Base-by-base conservation (phyloP, 2,797 vertebrate genomes). In the Myotis myotis region DNA sequence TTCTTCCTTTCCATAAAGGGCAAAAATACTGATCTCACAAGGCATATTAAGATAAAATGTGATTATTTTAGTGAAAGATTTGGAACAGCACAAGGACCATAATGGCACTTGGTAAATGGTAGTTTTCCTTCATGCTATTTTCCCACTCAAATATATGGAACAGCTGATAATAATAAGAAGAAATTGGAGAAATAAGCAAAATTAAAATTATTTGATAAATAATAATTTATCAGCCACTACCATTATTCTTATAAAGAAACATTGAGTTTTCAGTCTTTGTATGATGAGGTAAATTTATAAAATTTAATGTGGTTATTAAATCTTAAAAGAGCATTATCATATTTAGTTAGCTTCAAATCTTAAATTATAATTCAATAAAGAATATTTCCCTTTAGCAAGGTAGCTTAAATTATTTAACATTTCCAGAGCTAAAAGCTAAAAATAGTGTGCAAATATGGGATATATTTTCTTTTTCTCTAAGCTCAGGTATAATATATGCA, bases 381-480 rank as follows among this genome's bases (percentile, higher is more conserved):
- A 23, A 80, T 97, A 88, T 96, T 97, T 96, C 62, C 80, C 57
- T 57, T 1, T 71, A 68, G 6, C 80, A 95, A 93, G 83, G 17
- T 23, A 92, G 19, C 62, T 75, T 93, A 51, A 60, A 96, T 97
- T 97, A 87, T 41, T 89, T 55, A 95, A 1, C 51, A 84, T 97
- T 95, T 95, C 53, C 97, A 95, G 44, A n/a, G 44, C 6, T 85
- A 84, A 64, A 92, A 41, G 85, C 86, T 62, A 97, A 93, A 96
- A 72, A 94, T 1, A 70, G 1, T 20, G 95, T 8, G 90, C 57
- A 89, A 15, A 28, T 75, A 87, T 13, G 95, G 74, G 76, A 66
- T 94, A 95, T 89, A 23, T 94, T 96, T 95, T 89, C 82, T 96
- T 97, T 84, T 89, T 41, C 57, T 89, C 25, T 92, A 97, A 97